Conservation (phyloP, 1,140 invertebrate species). For the Camponotus vicinus region DNA sequence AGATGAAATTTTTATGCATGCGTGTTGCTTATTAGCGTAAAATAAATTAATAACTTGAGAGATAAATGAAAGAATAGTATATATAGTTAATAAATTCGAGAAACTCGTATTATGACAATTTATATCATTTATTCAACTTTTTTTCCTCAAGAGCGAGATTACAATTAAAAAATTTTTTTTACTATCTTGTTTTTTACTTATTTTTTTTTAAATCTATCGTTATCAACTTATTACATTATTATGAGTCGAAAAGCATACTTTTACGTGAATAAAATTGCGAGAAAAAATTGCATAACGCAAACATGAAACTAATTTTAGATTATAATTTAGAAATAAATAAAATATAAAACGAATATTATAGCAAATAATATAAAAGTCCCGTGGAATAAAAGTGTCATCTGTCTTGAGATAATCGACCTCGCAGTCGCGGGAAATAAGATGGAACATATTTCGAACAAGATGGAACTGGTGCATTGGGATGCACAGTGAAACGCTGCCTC, state of each 20-base stretch:
- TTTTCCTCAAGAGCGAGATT: neutral
- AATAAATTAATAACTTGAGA: neutral
- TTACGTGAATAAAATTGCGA: neutral
- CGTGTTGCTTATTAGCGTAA: neutral
- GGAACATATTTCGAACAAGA: slow-evolving; percentile 28
- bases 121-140: neutral
- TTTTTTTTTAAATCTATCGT: neutral
- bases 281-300: slow-evolving; percentile 29
- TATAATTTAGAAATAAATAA: slow-evolving; percentile 11
- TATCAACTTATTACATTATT: slow-evolving; percentile 3
- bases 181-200: neutral
- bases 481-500: slow-evolving; percentile 7
- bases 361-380: slow-evolving; percentile 38
- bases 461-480: slow-evolving; percentile 54
- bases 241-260: neutral
- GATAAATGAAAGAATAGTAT: neutral
- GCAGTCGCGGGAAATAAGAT: slow-evolving; percentile 38
- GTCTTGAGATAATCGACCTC: slow-evolving; percentile 30
- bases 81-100: neutral
- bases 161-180: neutral
- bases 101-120: neutral
- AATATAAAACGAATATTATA: neutral
- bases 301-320: slow-evolving; percentile 30
- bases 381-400: neutral
- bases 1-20: neutral